Percentiles rank a stretch among this genome's conserved stretches.
Evolutionary conservation across 53 echinoderm and acorn worm species (phyloP).

Genomic region (Mesocentrotus franciscanus): DNA sequence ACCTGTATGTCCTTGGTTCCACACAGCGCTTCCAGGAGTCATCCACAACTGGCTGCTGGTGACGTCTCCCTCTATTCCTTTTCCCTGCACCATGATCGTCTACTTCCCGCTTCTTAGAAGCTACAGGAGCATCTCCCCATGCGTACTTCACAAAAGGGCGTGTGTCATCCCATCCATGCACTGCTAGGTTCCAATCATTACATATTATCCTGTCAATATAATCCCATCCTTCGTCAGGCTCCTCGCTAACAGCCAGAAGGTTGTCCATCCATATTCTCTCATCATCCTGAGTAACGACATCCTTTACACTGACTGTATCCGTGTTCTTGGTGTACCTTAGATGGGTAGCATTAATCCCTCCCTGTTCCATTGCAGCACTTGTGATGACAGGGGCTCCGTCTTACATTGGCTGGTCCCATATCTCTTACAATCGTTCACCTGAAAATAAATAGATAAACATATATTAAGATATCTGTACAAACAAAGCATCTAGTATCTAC

Average conservation of each 20-base stretch:
- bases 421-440: background rate
- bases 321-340: background rate
- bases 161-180: constrained; percentile 82
- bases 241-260: constrained; percentile 64
- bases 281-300: constrained; percentile 64
- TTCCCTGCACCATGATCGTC: constrained; percentile 67
- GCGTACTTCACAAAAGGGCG: constrained; percentile 82
- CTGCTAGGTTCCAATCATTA: constrained; percentile 88
- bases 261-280: constrained; percentile 71
- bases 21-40: constrained; percentile 83
- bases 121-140: constrained; percentile 57
- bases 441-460: background rate
- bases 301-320: constrained; percentile 12
- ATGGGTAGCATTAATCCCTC: constrained; percentile 4
- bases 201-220: constrained; percentile 67
- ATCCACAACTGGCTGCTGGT: constrained; percentile 41
- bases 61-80: constrained; percentile 62
- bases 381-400: background rate
- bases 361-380: constrained; percentile 35
- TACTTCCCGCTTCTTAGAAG: constrained; percentile 53
- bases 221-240: constrained; percentile 67
- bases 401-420: constrained; percentile 25
- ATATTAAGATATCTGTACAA: too few relatives aligned
- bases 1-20: constrained; percentile 90
- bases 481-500: too few relatives aligned